A percentile compares a stretch with the other conserved stretches of the same genome.
Conservation (phyloP, 2,888 invertebrate genomes). For the Escarpia spicata region DNA sequence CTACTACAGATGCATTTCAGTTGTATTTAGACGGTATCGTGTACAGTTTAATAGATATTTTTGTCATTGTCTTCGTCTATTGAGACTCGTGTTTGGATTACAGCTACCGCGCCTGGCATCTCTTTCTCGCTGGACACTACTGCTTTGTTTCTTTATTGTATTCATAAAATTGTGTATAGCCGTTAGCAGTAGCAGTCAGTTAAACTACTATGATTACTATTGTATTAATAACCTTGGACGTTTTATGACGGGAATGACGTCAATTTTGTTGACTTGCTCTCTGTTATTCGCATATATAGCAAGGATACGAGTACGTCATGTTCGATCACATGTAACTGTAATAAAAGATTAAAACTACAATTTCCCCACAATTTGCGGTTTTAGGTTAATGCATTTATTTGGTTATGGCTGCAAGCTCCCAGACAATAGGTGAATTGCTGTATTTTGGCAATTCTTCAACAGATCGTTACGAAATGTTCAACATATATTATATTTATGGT, state of each 20-base stretch:
- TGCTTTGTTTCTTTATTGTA: conserved; percentile 16
- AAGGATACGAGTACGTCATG: neutral
- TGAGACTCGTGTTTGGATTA: conserved; percentile 1
- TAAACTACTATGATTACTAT: conserved; percentile 3
- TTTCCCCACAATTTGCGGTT: neutral
- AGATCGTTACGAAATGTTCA: no score
- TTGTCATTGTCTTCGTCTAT: conserved; percentile 5
- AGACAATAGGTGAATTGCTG: no score
- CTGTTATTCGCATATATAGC: conserved; percentile 16
- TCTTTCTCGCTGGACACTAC: neutral
- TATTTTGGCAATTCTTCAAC: no score
- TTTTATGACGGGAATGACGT: neutral
- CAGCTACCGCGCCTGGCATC: neutral
- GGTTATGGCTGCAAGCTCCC: no score
- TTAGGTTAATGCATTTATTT: neutral
- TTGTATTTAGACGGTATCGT: conserved; percentile 4
- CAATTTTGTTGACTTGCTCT: conserved; percentile 11
- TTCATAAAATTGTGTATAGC: neutral
- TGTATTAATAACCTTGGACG: conserved; percentile 12
- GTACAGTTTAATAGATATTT: conserved; percentile 13
- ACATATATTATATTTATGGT: no score
- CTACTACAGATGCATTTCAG: conserved; percentile 1
- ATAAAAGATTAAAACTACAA: conserved; percentile 13
- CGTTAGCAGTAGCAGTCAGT: conserved; percentile 9
- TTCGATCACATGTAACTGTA: conserved; percentile 3